Evolutionary conservation across 2,797 vertebrate species (phyloP).

Genomic region (Carcharodon carcharias): DNA sequence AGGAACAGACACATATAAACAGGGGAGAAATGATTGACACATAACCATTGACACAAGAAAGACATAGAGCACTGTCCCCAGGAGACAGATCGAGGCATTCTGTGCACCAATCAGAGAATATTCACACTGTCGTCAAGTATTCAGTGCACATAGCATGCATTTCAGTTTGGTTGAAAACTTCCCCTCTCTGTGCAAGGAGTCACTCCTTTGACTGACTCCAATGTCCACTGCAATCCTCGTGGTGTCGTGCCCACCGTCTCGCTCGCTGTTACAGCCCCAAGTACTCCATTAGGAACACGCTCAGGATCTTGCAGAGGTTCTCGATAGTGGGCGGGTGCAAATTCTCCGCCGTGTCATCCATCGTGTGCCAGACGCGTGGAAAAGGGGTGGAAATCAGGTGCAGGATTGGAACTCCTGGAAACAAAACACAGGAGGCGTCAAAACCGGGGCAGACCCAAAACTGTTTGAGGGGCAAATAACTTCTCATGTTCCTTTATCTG

Average conservation of each 20-base stretch:
- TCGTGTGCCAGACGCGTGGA: constrained; percentile 78
- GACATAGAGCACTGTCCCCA: not conserved
- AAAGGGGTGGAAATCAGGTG: constrained; percentile 82
- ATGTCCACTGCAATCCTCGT: constrained; percentile 44
- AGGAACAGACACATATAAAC: not conserved
- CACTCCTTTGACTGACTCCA: constrained; percentile 38
- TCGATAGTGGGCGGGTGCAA: constrained; percentile 73
- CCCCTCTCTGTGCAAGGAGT: not conserved
- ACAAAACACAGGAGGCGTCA: not conserved
- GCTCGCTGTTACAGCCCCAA: constrained; percentile 60
- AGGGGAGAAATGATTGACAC: too few species aligned
- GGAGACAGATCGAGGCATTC: not conserved
- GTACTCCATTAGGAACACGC: constrained; percentile 73
- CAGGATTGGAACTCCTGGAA: constrained; percentile 72
- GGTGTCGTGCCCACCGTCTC: constrained; percentile 41
- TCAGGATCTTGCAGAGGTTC: constrained; percentile 76
- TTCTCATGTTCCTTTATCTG: not conserved
- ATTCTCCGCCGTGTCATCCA: constrained; percentile 73
- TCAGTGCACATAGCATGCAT: not conserved
- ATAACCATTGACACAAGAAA: not conserved
- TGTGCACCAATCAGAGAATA: not conserved
- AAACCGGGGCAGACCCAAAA: not conserved
- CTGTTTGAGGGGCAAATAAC: not conserved
- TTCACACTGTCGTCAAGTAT: not conserved
- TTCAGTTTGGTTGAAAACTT: not conserved